Evolutionary conservation across 2,797 vertebrate genomes (phyloP).

Genomic region (Pyrocephalus nanus): DNA sequence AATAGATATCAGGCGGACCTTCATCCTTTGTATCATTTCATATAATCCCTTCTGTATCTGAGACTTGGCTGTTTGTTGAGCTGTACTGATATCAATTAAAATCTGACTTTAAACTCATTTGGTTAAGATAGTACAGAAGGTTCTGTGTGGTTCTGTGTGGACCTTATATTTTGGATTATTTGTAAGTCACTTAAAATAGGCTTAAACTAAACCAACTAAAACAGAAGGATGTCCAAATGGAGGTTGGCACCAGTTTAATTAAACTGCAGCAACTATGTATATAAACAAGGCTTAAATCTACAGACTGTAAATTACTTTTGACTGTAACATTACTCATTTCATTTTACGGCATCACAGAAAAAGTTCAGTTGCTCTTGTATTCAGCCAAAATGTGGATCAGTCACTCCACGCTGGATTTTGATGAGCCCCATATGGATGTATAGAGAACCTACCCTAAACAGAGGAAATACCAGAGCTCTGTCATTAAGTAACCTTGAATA

Average conservation of each 20-base stretch:
- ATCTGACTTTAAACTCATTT: constrained; percentile 8
- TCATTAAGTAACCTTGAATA: constrained; percentile 28
- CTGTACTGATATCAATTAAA: constrained; percentile 7
- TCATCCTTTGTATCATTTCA: background rate
- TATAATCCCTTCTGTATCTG: background rate
- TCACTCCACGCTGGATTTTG: constrained; percentile 20
- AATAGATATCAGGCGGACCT: constrained; percentile 39
- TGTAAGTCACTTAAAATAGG: constrained; percentile 44
- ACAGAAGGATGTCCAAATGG: constrained; percentile 57
- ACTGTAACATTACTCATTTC: constrained; percentile 57
- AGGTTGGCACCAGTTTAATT: constrained; percentile 61
- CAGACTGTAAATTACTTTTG: constrained; percentile 62
- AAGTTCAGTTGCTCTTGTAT: constrained; percentile 40
- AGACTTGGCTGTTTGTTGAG: background rate
- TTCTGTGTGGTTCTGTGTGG: background rate
- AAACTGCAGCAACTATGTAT: constrained; percentile 46
- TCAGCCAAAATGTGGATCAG: constrained; percentile 52
- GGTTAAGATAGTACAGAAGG: background rate
- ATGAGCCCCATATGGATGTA: constrained; percentile 20
- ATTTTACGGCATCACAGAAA: constrained; percentile 42
- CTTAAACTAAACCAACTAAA: constrained; percentile 49
- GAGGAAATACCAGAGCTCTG: background rate
- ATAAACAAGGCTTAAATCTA: constrained; percentile 63
- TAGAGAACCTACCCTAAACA: background rate
- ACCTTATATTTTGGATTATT: constrained; percentile 24